Evolutionary conservation across 2,888 invertebrate species (phyloP), one percentile per base, ranked within the genome.

Genomic region (Apantesis nais): DNA sequence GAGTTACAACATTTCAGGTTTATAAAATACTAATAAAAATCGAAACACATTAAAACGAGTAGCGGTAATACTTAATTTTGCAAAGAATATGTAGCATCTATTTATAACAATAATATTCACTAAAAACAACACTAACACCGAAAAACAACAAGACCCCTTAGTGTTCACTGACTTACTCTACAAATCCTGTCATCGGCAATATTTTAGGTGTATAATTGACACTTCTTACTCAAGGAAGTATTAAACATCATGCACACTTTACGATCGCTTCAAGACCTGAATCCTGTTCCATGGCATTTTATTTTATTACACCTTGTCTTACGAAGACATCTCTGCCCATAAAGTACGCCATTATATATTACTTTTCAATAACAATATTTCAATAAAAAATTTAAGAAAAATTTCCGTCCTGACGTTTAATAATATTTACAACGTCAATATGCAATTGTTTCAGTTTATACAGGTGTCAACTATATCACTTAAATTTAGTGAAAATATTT

Each of bases 341-440:
- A 72, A 73, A 55, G 66, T 29, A 29, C 39, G 31, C 52, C 58
- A 67, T 69, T 76, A 75, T 81, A 78, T 75, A 81, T 82, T 66
- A 74, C 67, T 72, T 80, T 70, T 70, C 64, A 72, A 25, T 44
- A 61, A 63, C 52, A 12, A 77, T 81, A 80, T 75, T 77, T 80
- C 72, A 77, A 68, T 74, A 70, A 67, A 73, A 37, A 75, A 75
- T 72, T 80, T 71, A 75, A 60, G 66, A 63, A 74, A 68, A 41
- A 73, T 68, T 37, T 41, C 75, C 71, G 70, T 79, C 70, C 70
- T 74, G 76, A 29, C 52, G 66, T 68, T 72, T 48, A 68, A 70
- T 72, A 58, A 70, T 75, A 68, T 68, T 69, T 64, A 73, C 58
- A 60, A 60, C n/a, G 58, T 63, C 63, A 71, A 37, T 62, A 41